Conservation (phyloP, 1,140 invertebrate species). For the Artemia franciscana region DNA sequence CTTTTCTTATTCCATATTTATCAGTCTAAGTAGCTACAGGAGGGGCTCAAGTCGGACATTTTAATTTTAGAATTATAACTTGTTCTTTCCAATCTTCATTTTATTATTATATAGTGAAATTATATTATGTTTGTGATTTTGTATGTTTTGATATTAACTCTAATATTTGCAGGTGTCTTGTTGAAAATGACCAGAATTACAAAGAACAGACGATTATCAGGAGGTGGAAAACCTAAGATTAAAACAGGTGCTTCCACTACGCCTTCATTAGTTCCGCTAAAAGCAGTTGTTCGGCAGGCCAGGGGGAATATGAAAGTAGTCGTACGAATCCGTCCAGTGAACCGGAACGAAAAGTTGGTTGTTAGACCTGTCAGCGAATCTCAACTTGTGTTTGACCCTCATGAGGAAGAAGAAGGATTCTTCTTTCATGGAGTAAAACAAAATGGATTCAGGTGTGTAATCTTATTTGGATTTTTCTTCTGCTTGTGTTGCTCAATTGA, state of each 20-base stretch:
- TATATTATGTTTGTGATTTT: too few relatives aligned
- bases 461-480: too few relatives aligned
- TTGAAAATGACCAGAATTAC: background rate
- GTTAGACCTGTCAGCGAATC: constrained; percentile 48
- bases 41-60: too few relatives aligned
- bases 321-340: constrained; percentile 47
- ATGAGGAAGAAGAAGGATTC: constrained; percentile 50
- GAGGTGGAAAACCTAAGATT: background rate
- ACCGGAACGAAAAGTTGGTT: constrained; percentile 34
- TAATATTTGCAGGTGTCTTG: too few relatives aligned
- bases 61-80: too few relatives aligned
- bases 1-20: too few relatives aligned
- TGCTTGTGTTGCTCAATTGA: too few relatives aligned
- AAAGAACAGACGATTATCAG: background rate
- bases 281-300: constrained; percentile 5
- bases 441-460: too few relatives aligned
- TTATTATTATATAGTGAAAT: too few relatives aligned
- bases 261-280: background rate
- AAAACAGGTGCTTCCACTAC: background rate
- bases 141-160: too few relatives aligned
- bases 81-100: too few relatives aligned
- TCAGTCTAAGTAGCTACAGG: too few relatives aligned
- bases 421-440: constrained; percentile 57
- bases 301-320: constrained; percentile 38
- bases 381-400: constrained; percentile 69